Percentiles rank a stretch among this genome's conserved stretches.
These are phyloP conservation scores for Plestiodon gilberti DNA, from an alignment of 2,113 vertebrate species.

Conservation along the genomic window DNA sequence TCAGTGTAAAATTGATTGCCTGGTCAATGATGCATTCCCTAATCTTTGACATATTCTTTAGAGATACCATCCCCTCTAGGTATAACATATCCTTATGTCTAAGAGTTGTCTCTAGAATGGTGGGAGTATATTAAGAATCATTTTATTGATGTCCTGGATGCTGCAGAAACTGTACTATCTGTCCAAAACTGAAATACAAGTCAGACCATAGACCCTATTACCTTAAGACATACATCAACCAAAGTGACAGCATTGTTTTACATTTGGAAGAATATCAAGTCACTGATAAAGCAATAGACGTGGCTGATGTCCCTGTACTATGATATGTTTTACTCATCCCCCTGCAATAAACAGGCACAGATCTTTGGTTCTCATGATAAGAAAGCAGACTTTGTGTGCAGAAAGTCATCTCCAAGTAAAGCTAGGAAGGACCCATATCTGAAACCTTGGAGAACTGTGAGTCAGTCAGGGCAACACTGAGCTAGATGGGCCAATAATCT, in stretches of 20 bases:
- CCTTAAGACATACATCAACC: constrained; percentile 3
- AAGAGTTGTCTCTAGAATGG: background rate
- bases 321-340: background rate
- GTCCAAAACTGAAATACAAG: constrained; percentile 16
- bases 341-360: accelerated
- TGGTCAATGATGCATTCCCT: background rate
- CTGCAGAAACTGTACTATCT: constrained; percentile 14
- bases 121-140: constrained; percentile 12
- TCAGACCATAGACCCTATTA: constrained; percentile 2
- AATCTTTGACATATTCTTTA: constrained; percentile 32
- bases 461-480: no score
- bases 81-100: background rate
- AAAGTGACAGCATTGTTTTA: constrained; percentile 2
- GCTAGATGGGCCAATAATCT: no score
- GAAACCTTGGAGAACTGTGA: no score
- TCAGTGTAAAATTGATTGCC: constrained; percentile 7
- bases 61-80: background rate
- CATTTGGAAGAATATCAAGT: constrained; percentile 17
- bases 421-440: background rate
- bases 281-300: background rate
- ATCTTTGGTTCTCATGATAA: background rate
- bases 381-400: background rate
- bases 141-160: constrained; percentile 6
- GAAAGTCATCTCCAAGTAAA: background rate
- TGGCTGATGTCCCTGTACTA: background rate